Percentiles rank a stretch among this genome's conserved stretches.
Evolutionary conservation across 1,140 invertebrate genomes (phyloP).

Genomic region (Psilanteris sp.): DNA sequence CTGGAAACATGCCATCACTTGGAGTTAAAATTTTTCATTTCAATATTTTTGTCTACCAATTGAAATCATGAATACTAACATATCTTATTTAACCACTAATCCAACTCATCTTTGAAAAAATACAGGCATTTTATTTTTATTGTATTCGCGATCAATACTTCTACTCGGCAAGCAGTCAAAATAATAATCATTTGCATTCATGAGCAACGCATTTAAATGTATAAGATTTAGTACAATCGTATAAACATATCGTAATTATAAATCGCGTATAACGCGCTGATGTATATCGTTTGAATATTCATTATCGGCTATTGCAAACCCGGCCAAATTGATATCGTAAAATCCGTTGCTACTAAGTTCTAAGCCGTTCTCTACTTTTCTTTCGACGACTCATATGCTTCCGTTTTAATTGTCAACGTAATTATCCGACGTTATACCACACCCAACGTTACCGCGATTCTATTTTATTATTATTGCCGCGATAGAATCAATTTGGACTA

Average conservation of each 20-base stretch:
- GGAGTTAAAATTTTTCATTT: slow-evolving; percentile 35
- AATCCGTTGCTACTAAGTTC: too few species aligned
- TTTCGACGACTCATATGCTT: too few species aligned
- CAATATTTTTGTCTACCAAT: slow-evolving; percentile 34
- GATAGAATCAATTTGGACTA: slow-evolving; percentile 1
- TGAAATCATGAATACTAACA: slow-evolving; percentile 44
- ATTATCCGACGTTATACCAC: too few species aligned
- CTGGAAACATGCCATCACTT: slow-evolving; percentile 32
- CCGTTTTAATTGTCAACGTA: too few species aligned
- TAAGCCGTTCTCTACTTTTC: too few species aligned
- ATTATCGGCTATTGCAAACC: too few species aligned
- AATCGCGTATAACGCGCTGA: too few species aligned
- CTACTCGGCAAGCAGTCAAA: background rate
- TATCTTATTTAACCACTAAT: slow-evolving; percentile 44
- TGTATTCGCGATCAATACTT: too few species aligned
- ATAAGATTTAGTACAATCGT: slow-evolving; percentile 1
- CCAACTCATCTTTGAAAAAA: slow-evolving; percentile 36
- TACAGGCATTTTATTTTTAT: slow-evolving; percentile 36
- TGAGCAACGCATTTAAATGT: background rate
- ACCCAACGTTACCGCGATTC: too few species aligned
- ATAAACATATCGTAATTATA: slow-evolving; percentile 2
- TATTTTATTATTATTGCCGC: too few species aligned
- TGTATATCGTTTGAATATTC: too few species aligned
- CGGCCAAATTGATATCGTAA: too few species aligned
- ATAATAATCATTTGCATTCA: slow-evolving; percentile 28